Base-by-base conservation (phyloP, 1,140 invertebrate genomes). In the Papilio glaucus region DNA sequence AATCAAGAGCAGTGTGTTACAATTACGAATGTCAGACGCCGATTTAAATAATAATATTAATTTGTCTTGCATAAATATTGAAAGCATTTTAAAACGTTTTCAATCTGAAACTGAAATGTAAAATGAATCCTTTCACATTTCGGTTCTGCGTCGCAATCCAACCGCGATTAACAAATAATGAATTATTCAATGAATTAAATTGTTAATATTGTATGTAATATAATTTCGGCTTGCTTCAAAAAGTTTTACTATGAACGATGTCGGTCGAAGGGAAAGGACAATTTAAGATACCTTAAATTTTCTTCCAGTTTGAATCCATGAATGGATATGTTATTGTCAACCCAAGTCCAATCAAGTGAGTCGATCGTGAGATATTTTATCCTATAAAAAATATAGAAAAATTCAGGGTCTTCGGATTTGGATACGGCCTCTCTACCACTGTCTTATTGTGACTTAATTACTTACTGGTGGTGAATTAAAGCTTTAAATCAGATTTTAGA, bases 1-100 rank as follows among this genome's bases (percentile, higher is more conserved):
- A 57, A 53, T 53, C 10, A 57, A 45, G 42, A n/a, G 42, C 9
- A 21, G 7, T 57, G 10, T 10, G 49, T 24, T 57, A 24, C 9
- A 57, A 57, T 57, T 24, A 57, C 24, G 21, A 57, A 24, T 26
- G 10, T 57, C 45, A 0, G 21, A 18, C 18, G 15, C 18, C 4
- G 21, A 13, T 9, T 57, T 57, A 57, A 57, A 57, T 24, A 57
- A 57, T 57, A 24, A 57, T 12, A 57, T 57, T 57, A 18, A 57
- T 57, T 57, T 57, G 24, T 57, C 49, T 57, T 57, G 49, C 49
- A 57, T 24, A 57, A 57, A 57, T 57, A 57, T 57, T 57, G 21
- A 57, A 57, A 24, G 21, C 49, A 57, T 57, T 57, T 57, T 57
- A 57, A 57, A 57, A 57, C 49, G 49, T 57, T 57, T 57, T 57